Base-by-base conservation (phyloP, 2,113 vertebrate species). In the Felis chaus region DNA sequence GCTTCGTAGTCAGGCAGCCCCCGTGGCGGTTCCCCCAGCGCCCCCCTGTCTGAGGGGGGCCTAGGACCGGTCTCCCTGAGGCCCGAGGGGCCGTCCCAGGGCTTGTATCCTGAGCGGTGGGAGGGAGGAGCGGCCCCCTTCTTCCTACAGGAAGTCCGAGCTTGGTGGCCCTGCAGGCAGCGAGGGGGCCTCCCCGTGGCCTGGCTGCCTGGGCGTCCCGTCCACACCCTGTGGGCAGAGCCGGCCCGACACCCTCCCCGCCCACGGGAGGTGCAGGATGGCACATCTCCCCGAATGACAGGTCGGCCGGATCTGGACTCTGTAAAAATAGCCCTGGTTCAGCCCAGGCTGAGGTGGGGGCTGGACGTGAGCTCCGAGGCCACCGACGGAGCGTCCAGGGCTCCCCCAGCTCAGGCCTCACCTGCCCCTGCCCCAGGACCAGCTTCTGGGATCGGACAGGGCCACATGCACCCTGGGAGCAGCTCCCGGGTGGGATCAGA, bases 281-380 rank as follows among this genome's bases (percentile, higher is more conserved):
- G 84, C 0, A 4, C 66, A 31, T 74, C 93, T 95, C 79, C 89
- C 86, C 66, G 91, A 97, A 87, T 87, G 50, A 83, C 50, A 86
- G 63, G 18, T 25, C 15, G 21, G 50, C 48, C 55, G 8, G 84
- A 95, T 53, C 36, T 33, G 88, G 80, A 48, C 94, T 96, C 90
- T 12, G 50, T 69, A 89, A 97, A 97, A 91, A 95, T 89, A 97
- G 55, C 41, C 65, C 19, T 83, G 78, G 81, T 39, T 86, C 48
- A 83, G 92, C 39, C 36, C 31, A 55, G 91, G 69, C 81, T 1
- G 33, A 65, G 57, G 76, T 16, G 33, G 83, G 68, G 76, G 65
- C 83, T 5, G 45, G 48, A 63, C 9, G 5, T 1, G 31, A 63
- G 66, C 33, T 88, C 29, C 33, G 12, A 33, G 73, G 85, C 45